These are phyloP conservation scores for Chelmon rostratus DNA, from an alignment of 2,797 vertebrate genomes.

Conservation along the genomic window DNA sequence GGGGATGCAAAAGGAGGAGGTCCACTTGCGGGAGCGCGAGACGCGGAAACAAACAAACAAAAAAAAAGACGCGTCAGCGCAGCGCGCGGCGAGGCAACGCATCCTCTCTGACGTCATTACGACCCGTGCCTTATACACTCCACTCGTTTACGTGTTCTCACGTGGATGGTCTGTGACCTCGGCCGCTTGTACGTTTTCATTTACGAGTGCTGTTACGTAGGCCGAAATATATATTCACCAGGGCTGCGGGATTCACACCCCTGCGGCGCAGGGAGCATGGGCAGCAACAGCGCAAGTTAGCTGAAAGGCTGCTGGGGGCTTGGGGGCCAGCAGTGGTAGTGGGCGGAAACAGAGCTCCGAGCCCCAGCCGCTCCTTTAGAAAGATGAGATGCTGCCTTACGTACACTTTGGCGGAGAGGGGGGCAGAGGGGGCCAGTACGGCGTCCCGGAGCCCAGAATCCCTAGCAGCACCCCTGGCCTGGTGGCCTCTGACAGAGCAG, in stretches of 20 bases:
- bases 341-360: slow-evolving; percentile 8
- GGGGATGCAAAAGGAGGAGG: slow-evolving; percentile 71
- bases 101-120: slow-evolving; percentile 87
- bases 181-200: slow-evolving; percentile 84
- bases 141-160: slow-evolving; percentile 89
- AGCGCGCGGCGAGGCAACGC: slow-evolving; percentile 75
- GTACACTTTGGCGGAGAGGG: background rate
- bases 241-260: slow-evolving; percentile 60
- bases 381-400: slow-evolving; percentile 9
- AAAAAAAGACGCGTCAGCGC: slow-evolving; percentile 58
- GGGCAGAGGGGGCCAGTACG: background rate
- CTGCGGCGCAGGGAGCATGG: slow-evolving; percentile 69
- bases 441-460: slow-evolving; percentile 39
- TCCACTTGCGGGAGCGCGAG: slow-evolving; percentile 75
- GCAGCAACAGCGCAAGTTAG: slow-evolving; percentile 72
- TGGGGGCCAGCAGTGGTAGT: background rate
- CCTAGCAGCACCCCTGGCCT: slow-evolving; percentile 46
- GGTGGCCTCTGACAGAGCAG: slow-evolving; percentile 39
- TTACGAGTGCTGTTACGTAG: slow-evolving; percentile 80
- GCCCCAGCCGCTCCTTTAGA: slow-evolving; percentile 20
- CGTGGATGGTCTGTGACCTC: slow-evolving; percentile 84
- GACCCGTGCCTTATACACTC: slow-evolving; percentile 90
- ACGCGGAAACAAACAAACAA: slow-evolving; percentile 50
- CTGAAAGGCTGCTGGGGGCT: slow-evolving; percentile 55
- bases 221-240: slow-evolving; percentile 60